Evolutionary conservation across 2,113 vertebrate species (phyloP), one percentile per base, ranked within the genome.

Genomic region (Platysternon megacephalum): DNA sequence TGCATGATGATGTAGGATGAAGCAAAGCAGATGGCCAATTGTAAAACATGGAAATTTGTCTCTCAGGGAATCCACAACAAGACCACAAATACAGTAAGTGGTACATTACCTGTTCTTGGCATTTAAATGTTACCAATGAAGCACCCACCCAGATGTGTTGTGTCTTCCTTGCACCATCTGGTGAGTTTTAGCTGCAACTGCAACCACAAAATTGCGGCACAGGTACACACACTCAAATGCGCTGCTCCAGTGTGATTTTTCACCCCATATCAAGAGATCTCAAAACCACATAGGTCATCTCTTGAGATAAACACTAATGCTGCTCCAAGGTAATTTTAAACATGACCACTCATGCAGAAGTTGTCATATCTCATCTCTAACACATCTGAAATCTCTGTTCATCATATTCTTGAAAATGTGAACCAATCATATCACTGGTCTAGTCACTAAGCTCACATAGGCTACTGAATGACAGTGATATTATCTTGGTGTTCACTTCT

Each of bases 141-240:
- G 49, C 49, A 49, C 13, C 46, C 81, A 76, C 48, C 4, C 80
- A 61, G 52, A 84, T 48, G 24, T 61, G 82, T 68, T 0, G 0
- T 2, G 92, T 91, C 88, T 87, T 74, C 91, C 86, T 95, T 80
- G 95, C 96, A 88, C 97, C 97, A 97, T 91, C 97, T 98, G 93
- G 68, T 79, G 97, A 87, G 42, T 52, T 84, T 42, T 6, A 80
- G 92, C 82, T 92, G 97, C 87, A 96, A 96, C 76, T 97, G 85
- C 95, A 97, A 80, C 13, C 76, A 0, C 2, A 48, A 61, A 21
- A 68, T 81, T 8, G 11, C 14, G 21, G 39, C 51, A 79, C 55
- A 89, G 10, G 48, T 11, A 65, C 48, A 48, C 58, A 53, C 1
- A 53, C 11, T 82, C 61, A 42, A 39, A 58, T 0, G 12, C 6